Percentiles rank a stretch among this genome's conserved stretches.
Evolutionary conservation across 2,888 invertebrate species (phyloP).

Genomic region (Synergus laeviventris): DNA sequence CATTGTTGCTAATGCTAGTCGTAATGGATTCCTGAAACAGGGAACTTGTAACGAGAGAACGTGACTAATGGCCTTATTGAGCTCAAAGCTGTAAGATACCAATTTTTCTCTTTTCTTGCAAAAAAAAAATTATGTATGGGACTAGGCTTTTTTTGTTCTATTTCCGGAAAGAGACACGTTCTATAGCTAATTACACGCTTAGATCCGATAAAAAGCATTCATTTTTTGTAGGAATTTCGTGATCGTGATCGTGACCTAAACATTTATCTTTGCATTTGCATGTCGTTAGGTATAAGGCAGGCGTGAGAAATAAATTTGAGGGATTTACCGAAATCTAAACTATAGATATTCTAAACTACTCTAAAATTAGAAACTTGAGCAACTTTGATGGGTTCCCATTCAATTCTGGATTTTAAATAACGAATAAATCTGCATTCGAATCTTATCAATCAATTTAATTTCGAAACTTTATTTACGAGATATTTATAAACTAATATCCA

Average conservation of each 20-base stretch:
- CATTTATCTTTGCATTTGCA: background rate
- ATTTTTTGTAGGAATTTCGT: background rate
- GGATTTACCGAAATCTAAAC: slow-evolving; percentile 20
- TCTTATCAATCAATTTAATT: background rate
- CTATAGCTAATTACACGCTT: background rate
- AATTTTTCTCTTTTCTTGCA: background rate
- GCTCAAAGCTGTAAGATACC: slow-evolving; percentile 1
- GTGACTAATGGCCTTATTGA: slow-evolving; percentile 20
- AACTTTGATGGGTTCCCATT: slow-evolving; percentile 14
- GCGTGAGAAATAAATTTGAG: slow-evolving; percentile 11
- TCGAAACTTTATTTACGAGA: too few relatives aligned
- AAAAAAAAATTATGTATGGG: background rate
- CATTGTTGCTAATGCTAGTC: slow-evolving; percentile 34
- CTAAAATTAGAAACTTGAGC: slow-evolving; percentile 17
- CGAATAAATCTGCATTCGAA: slow-evolving; percentile 15
- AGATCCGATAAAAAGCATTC: background rate
- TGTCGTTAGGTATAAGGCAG: background rate
- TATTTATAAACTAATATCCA: too few relatives aligned
- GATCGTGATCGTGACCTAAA: slow-evolving; percentile 10
- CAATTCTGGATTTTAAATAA: slow-evolving; percentile 17
- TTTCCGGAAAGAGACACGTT: background rate
- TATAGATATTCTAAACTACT: background rate
- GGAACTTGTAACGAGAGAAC: background rate
- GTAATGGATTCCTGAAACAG: slow-evolving; percentile 30
- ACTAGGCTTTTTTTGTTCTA: too few relatives aligned